These are phyloP conservation scores for Alectura lathami DNA, from an alignment of 2,113 vertebrate species.

Conservation along the genomic window DNA sequence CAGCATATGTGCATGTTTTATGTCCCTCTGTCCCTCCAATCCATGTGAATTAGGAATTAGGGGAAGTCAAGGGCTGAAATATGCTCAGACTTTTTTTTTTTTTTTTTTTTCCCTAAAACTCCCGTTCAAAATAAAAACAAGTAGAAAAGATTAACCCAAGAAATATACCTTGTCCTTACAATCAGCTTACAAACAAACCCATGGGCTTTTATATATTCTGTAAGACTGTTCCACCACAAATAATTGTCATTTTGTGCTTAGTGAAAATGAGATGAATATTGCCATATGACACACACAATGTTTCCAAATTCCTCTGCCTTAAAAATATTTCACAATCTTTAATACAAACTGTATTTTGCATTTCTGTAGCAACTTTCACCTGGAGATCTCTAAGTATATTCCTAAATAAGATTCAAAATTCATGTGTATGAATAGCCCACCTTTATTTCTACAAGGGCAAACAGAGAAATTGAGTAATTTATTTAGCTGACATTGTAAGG, in stretches of 20 bases:
- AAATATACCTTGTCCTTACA: not conserved
- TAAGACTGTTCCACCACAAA: not conserved
- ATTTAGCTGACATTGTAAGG: conserved; percentile 24
- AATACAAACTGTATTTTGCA: not conserved
- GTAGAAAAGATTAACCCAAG: not conserved
- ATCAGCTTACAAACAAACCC: not conserved
- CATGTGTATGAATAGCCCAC: not conserved
- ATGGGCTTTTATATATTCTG: fast-evolving
- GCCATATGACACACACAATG: fast-evolving
- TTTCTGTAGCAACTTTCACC: not conserved
- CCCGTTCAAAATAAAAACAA: not conserved
- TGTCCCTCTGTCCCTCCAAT: not conserved
- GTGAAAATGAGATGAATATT: not conserved
- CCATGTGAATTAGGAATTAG: not conserved
- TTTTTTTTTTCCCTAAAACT: fast-evolving
- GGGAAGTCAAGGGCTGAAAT: not conserved
- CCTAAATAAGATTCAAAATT: conserved; percentile 9
- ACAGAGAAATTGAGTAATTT: conserved; percentile 22
- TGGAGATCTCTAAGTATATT: not conserved
- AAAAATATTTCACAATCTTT: not conserved
- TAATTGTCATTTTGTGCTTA: not conserved
- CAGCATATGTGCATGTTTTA: not conserved
- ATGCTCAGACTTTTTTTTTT: fast-evolving
- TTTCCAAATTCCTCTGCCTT: not conserved
- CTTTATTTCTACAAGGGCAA: conserved; percentile 45